phyloP scores from a whole-genome alignment of 2,888 invertebrate genomes.

The Omphaloscelis lunosa region DNA sequence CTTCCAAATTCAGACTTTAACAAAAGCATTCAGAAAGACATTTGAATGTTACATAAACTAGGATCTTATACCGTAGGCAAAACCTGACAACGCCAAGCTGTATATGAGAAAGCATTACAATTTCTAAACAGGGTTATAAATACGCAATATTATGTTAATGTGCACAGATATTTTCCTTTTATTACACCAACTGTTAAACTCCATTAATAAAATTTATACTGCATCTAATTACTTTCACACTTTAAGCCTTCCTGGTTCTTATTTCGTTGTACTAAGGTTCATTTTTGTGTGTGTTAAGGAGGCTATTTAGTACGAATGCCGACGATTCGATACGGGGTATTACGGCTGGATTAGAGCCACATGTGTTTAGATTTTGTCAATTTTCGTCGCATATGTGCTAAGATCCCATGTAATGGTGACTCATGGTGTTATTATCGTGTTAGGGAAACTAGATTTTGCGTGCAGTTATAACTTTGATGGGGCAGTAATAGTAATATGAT shows the following conservation, averaged over 20 bases:
- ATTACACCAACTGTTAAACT: conserved; percentile 79
- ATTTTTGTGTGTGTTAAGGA: conserved; percentile 51
- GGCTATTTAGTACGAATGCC: conserved; percentile 61
- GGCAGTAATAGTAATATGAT: neutral
- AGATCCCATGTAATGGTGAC: conserved; percentile 54
- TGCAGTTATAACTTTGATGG: conserved; percentile 20
- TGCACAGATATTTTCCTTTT: conserved; percentile 73
- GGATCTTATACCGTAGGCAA: conserved; percentile 10
- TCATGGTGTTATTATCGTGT: conserved; percentile 48
- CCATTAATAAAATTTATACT: conserved; percentile 77
- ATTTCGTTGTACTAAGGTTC: conserved; percentile 54
- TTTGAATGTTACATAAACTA: conserved; percentile 39
- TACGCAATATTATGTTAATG: conserved; percentile 65
- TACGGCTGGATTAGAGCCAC: conserved; percentile 73
- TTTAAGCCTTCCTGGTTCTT: conserved; percentile 54
- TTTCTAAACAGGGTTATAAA: conserved; percentile 64
- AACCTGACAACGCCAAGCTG: conserved; percentile 19
- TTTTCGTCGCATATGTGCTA: conserved; percentile 70
- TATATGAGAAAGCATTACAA: conserved; percentile 60
- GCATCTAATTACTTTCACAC: conserved; percentile 76
- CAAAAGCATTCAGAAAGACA: conserved; percentile 34
- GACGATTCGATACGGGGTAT: conserved; percentile 77
- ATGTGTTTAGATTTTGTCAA: conserved; percentile 77
- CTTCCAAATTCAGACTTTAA: conserved; percentile 2
- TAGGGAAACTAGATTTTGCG: conserved; percentile 38